phyloP scores from a whole-genome alignment of 2,113 vertebrate genomes.

The Zapornia atra region DNA sequence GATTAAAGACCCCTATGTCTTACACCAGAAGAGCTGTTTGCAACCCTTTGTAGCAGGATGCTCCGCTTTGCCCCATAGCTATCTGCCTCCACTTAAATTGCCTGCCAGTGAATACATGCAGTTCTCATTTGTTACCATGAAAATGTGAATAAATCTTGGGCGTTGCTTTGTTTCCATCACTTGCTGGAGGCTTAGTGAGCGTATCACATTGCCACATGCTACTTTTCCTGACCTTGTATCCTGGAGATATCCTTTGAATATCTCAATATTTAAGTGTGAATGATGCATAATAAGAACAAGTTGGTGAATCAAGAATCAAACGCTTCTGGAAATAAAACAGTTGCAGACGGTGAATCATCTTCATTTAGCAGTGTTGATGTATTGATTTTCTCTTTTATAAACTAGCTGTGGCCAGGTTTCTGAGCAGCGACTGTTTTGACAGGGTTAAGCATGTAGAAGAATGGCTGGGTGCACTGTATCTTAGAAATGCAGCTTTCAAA shows the following conservation, averaged over 20 bases:
- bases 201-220: neutral
- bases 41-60: neutral
- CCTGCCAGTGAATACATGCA: neutral
- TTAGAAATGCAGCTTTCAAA: neutral
- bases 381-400: neutral
- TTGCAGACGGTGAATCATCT: neutral
- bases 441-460: neutral
- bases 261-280: neutral
- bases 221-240: neutral
- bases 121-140: constrained; percentile 5
- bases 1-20: neutral
- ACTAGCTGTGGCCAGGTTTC: neutral
- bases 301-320: neutral
- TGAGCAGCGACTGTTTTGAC: too few relatives aligned
- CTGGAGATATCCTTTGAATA: neutral
- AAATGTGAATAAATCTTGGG: neutral
- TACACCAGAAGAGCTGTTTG: neutral
- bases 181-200: neutral
- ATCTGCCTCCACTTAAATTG: neutral
- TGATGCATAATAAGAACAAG: neutral
- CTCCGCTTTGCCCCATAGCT: neutral
- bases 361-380: neutral
- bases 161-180: neutral
- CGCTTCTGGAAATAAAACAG: neutral
- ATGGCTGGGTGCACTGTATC: neutral